Evolutionary conservation across 2,888 invertebrate genomes (phyloP).

Genomic region (Cabera pusaria): DNA sequence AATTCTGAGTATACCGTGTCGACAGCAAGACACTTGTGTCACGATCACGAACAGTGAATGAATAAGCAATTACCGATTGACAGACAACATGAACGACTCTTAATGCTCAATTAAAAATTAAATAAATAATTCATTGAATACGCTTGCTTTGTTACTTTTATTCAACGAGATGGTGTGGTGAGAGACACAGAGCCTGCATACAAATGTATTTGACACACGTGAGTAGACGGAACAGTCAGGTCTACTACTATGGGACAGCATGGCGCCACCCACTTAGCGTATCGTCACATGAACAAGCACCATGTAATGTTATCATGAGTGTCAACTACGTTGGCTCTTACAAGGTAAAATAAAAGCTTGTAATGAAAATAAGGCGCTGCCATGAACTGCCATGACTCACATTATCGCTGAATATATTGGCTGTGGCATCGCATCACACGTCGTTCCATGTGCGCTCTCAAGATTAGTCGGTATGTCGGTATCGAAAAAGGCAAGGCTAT

Average conservation of each 20-base stretch:
- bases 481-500: slow-evolving; percentile 20
- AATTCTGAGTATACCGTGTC: slow-evolving; percentile 35
- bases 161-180: slow-evolving; percentile 56
- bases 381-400: too few relatives aligned
- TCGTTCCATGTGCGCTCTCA: slow-evolving; percentile 1
- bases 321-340: slow-evolving; percentile 58
- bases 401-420: slow-evolving; percentile 57
- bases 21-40: slow-evolving; percentile 37
- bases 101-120: slow-evolving; percentile 59
- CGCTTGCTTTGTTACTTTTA: slow-evolving; percentile 50
- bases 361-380: slow-evolving; percentile 56
- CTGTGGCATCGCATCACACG: slow-evolving; percentile 15
- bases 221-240: slow-evolving; percentile 34
- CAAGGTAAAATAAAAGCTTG: too few relatives aligned
- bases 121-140: slow-evolving; percentile 62
- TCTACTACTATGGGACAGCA: slow-evolving; percentile 50
- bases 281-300: slow-evolving; percentile 1
- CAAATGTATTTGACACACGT: slow-evolving; percentile 57
- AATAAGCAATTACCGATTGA: slow-evolving; percentile 46
- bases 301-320: slow-evolving; percentile 18
- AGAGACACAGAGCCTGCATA: slow-evolving; percentile 54
- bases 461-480: slow-evolving; percentile 1
- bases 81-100: slow-evolving; percentile 43
- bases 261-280: slow-evolving; percentile 50
- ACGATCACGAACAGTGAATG: slow-evolving; percentile 41